Evolutionary conservation across 2,797 vertebrate species (phyloP).

Genomic region (Falco rusticolus): DNA sequence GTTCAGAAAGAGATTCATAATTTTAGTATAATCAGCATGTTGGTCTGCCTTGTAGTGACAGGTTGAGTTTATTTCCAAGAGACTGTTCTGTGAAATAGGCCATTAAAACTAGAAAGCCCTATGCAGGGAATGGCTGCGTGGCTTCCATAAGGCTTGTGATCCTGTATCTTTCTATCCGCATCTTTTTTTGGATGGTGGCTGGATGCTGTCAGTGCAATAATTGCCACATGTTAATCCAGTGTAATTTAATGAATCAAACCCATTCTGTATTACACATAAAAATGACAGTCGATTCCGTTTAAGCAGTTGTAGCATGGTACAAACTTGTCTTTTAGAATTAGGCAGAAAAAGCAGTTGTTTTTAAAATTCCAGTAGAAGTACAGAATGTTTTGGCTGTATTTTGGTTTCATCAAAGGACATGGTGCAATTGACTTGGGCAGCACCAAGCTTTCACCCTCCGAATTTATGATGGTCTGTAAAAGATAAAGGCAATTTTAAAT

Average conservation of each 20-base stretch:
- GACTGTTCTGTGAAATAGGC: conserved; percentile 54
- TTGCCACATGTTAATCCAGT: neutral
- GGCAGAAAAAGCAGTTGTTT: neutral
- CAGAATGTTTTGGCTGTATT: neutral
- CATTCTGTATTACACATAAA: neutral
- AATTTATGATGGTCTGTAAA: conserved; percentile 18
- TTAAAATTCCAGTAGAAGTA: neutral
- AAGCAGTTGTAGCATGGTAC: neutral
- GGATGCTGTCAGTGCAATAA: neutral
- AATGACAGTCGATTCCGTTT: neutral
- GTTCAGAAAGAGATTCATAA: conserved; percentile 37
- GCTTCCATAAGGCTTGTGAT: neutral
- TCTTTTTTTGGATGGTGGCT: neutral
- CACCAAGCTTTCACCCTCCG: neutral
- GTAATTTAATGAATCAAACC: neutral
- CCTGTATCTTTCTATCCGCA: neutral
- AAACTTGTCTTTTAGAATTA: neutral
- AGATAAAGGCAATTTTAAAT: conserved; percentile 52
- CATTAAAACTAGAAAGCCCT: conserved; percentile 26
- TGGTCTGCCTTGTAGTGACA: conserved; percentile 51
- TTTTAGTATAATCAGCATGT: conserved; percentile 42
- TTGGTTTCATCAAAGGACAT: neutral
- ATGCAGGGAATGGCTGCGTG: neutral
- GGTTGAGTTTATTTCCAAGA: conserved; percentile 50
- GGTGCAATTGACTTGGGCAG: neutral